Conservation (phyloP, 2,888 invertebrate species). For the Stenotaenia linearis region DNA sequence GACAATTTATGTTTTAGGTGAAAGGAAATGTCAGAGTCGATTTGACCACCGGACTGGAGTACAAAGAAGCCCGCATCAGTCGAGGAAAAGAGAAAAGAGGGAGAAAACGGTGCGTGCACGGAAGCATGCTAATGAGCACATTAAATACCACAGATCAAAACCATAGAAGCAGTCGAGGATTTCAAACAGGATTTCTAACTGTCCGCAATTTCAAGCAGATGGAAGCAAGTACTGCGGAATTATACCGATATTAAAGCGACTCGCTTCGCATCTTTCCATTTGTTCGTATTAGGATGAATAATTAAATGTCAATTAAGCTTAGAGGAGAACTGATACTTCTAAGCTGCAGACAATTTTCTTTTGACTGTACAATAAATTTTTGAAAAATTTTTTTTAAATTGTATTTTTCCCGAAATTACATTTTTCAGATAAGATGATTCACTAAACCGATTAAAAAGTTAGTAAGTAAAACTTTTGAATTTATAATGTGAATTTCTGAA, state of each 20-base stretch:
- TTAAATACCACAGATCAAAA: slow-evolving; percentile 15
- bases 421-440: too few relatives aligned
- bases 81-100: not conserved
- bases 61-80: not conserved
- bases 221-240: not conserved
- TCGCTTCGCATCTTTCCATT: not conserved
- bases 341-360: too few relatives aligned
- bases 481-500: too few relatives aligned
- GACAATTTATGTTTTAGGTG: slow-evolving; percentile 19
- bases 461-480: too few relatives aligned
- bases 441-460: too few relatives aligned
- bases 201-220: slow-evolving; percentile 13
- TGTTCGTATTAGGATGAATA: not conserved
- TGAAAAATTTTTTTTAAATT: too few relatives aligned
- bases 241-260: not conserved
- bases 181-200: slow-evolving; percentile 9
- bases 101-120: slow-evolving; percentile 5
- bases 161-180: slow-evolving; percentile 5
- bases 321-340: too few relatives aligned
- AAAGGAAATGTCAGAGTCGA: slow-evolving; percentile 6
- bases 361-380: too few relatives aligned
- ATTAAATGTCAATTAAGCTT: too few relatives aligned
- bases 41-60: not conserved
- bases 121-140: slow-evolving; percentile 19
- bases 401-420: too few relatives aligned